These are phyloP conservation scores for Rutpela maculata DNA, from an alignment of 2,888 invertebrate species.

Conservation along the genomic window DNA sequence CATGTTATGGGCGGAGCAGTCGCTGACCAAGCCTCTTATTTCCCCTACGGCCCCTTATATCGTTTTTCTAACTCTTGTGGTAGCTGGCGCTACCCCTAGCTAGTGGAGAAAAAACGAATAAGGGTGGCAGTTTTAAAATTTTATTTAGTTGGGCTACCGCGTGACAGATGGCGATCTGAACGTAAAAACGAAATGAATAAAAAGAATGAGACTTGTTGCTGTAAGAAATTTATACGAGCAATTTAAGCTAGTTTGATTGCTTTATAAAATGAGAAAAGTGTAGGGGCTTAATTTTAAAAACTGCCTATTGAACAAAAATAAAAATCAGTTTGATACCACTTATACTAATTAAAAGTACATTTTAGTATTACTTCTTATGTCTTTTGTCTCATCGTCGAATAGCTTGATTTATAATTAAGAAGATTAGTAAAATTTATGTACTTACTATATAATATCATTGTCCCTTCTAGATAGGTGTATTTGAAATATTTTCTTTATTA, in stretches of 20 bases:
- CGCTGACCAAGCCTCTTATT: conserved; percentile 62
- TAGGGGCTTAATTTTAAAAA: not conserved
- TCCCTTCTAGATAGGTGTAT: too few relatives aligned
- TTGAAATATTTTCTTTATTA: too few relatives aligned
- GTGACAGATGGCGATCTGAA: conserved; percentile 56
- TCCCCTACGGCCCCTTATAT: conserved; percentile 55
- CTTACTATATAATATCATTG: too few relatives aligned
- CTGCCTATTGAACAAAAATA: not conserved
- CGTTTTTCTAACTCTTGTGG: conserved; percentile 61
- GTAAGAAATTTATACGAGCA: not conserved
- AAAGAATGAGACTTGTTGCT: conserved; percentile 33
- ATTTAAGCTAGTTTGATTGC: not conserved
- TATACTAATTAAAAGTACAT: too few relatives aligned
- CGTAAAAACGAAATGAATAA: conserved; percentile 39
- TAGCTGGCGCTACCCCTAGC: conserved; percentile 68
- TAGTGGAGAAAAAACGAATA: conserved; percentile 69
- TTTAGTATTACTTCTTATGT: too few relatives aligned
- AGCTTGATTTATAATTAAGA: too few relatives aligned
- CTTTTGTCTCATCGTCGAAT: too few relatives aligned
- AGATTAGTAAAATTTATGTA: too few relatives aligned
- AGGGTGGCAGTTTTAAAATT: conserved; percentile 62
- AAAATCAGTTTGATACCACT: not conserved
- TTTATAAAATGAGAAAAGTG: not conserved
- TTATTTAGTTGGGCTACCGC: conserved; percentile 66
- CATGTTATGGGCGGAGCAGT: conserved; percentile 73